Conservation (phyloP, 2,113 vertebrate genomes). For the Poeciliopsis retropinna region DNA sequence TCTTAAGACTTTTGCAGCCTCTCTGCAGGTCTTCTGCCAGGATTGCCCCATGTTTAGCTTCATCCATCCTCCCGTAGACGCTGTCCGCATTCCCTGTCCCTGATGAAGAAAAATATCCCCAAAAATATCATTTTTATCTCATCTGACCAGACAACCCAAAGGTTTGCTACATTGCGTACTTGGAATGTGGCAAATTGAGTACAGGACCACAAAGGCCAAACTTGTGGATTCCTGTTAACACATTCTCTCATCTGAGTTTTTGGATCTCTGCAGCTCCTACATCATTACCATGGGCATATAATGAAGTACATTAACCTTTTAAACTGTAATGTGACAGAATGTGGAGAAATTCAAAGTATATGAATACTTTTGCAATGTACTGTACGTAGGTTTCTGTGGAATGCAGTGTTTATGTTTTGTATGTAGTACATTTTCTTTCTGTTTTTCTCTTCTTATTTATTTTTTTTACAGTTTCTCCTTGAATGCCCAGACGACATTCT, state of each 20-base stretch:
- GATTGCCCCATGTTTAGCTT: not conserved
- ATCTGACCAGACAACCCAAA: not conserved
- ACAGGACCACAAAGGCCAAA: not conserved
- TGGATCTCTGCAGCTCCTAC: not conserved
- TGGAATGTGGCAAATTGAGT: not conserved
- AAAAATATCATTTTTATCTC: not conserved
- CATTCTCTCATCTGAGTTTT: not conserved
- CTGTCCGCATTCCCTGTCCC: too few species aligned
- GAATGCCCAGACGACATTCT: conserved; percentile 88
- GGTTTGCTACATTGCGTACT: not conserved
- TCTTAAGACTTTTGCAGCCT: not conserved
- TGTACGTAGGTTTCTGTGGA: conserved; percentile 12
- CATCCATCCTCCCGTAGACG: not conserved
- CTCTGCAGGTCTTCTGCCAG: too few species aligned
- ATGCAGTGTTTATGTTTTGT: conserved; percentile 22
- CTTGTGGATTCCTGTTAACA: not conserved
- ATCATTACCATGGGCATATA: not conserved
- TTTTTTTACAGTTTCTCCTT: conserved; percentile 85
- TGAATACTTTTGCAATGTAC: not conserved
- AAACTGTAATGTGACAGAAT: not conserved
- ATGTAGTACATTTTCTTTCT: conserved; percentile 33
- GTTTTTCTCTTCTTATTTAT: conserved; percentile 13
- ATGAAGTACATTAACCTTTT: not conserved
- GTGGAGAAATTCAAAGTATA: not conserved
- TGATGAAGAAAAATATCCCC: not conserved